Evolutionary conservation across 1,140 invertebrate genomes (phyloP).

Genomic region (Meloidogyne floridensis): DNA sequence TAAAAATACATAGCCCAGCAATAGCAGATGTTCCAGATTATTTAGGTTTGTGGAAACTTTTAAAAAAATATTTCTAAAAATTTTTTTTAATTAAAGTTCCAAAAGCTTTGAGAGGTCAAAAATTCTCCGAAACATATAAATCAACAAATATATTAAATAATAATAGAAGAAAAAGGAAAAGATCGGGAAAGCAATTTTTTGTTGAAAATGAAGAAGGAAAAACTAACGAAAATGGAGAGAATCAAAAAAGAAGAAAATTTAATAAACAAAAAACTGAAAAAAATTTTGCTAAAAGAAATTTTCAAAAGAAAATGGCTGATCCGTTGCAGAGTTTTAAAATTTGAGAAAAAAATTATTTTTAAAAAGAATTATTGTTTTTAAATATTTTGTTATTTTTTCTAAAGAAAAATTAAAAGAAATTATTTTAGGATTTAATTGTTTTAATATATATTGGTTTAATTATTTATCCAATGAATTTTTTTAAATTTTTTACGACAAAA

Average conservation of each 20-base stretch:
- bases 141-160: conserved; percentile 16
- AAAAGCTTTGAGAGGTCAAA: conserved; percentile 55
- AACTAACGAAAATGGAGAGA: neutral
- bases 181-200: neutral
- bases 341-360: neutral
- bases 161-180: conserved; percentile 21
- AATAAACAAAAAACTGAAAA: conserved; percentile 11
- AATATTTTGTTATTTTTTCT: conserved; percentile 14
- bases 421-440: too few species aligned
- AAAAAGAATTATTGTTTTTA: neutral
- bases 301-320: conserved; percentile 19
- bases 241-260: conserved; percentile 17
- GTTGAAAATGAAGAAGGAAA: neutral
- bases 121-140: conserved; percentile 36
- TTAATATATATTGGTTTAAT: too few species aligned
- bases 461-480: too few species aligned
- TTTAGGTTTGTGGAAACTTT: conserved; percentile 69
- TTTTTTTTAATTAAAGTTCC: conserved; percentile 48
- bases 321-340: conserved; percentile 33
- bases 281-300: conserved; percentile 3
- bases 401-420: neutral
- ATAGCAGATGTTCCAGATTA: conserved; percentile 91
- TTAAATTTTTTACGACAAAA: too few species aligned
- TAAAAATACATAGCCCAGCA: conserved; percentile 78
- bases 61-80: neutral